A percentile compares a stretch with the other conserved stretches of the same genome.
Conservation (phyloP, 2,888 invertebrate species). For the Drosophila dives region DNA sequence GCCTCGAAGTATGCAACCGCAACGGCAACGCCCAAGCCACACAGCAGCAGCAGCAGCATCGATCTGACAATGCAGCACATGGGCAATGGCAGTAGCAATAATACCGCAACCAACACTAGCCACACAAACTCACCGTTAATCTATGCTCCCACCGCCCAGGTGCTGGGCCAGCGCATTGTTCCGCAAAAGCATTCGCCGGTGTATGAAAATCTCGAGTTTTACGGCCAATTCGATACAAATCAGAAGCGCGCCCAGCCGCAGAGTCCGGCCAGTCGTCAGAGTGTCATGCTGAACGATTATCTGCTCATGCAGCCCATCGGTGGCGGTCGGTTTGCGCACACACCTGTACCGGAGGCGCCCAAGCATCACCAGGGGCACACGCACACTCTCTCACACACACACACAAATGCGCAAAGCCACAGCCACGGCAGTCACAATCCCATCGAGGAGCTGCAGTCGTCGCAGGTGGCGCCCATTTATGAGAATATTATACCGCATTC, state of each 20-base stretch:
- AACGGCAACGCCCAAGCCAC: conserved; percentile 81
- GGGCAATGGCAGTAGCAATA: conserved; percentile 39
- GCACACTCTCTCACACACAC: conserved; percentile 6
- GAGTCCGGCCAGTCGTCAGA: conserved; percentile 77
- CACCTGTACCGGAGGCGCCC: conserved; percentile 85
- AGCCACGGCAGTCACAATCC: conserved; percentile 15
- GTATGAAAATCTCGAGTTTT: conserved; percentile 94
- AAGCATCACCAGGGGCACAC: conserved; percentile 24
- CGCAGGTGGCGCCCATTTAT: conserved; percentile 86
- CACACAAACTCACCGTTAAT: conserved; percentile 48
- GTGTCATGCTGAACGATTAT: conserved; percentile 85
- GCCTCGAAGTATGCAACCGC: conserved; percentile 90
- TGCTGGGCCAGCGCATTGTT: conserved; percentile 81
- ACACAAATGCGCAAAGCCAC: conserved; percentile 11
- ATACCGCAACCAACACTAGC: conserved; percentile 14
- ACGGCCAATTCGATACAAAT: conserved; percentile 85
- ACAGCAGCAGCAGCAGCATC: conserved; percentile 81
- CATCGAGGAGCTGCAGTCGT: conserved; percentile 58
- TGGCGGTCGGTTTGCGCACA: conserved; percentile 84
- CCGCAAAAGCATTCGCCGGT: conserved; percentile 86
- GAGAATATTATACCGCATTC: conserved; percentile 88
- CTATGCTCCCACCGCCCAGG: conserved; percentile 65
- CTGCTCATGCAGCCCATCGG: conserved; percentile 84
- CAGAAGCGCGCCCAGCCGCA: conserved; percentile 92
- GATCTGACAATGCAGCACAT: conserved; percentile 86